These are phyloP conservation scores for Pegoplata infirma DNA, from an alignment of 2,888 invertebrate species.

Conservation along the genomic window DNA sequence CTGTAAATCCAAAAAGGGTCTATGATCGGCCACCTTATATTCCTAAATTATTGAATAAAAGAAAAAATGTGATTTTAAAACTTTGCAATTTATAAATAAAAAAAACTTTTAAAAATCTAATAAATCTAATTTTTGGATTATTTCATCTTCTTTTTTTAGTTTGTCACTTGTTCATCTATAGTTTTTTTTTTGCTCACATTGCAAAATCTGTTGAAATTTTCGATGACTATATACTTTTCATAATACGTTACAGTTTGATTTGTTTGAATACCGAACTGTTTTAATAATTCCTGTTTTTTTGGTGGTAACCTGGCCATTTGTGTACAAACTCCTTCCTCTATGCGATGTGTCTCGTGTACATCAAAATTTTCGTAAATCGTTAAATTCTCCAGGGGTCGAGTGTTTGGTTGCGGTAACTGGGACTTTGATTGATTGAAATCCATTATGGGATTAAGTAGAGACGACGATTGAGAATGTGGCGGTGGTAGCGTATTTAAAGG, in stretches of 20 bases:
- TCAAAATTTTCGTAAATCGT: slow-evolving; percentile 77
- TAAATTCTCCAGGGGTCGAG: slow-evolving; percentile 71
- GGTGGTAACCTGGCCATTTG: slow-evolving; percentile 77
- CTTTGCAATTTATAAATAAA: neutral
- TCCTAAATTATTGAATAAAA: slow-evolving; percentile 67
- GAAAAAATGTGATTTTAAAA: slow-evolving; percentile 4
- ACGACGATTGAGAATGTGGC: slow-evolving; percentile 27
- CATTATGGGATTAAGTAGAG: slow-evolving; percentile 22
- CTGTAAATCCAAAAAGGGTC: slow-evolving; percentile 78
- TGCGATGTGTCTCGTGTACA: slow-evolving; percentile 77
- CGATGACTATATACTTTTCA: slow-evolving; percentile 78
- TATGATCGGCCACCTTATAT: slow-evolving; percentile 78
- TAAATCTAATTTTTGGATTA: neutral
- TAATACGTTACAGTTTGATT: slow-evolving; percentile 78
- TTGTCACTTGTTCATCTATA: too few species aligned
- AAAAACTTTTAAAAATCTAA: neutral
- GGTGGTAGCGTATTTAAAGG: slow-evolving; percentile 13
- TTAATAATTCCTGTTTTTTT: slow-evolving; percentile 77
- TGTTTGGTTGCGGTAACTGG: slow-evolving; percentile 6
- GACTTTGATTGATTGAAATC: slow-evolving; percentile 45
- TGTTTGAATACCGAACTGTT: slow-evolving; percentile 79
- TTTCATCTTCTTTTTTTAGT: slow-evolving; percentile 3
- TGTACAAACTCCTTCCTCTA: slow-evolving; percentile 77
- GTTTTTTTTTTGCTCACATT: slow-evolving; percentile 77
- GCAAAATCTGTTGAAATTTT: slow-evolving; percentile 78